These are phyloP conservation scores for Ryuthela nishihirai DNA, from an alignment of 2,888 invertebrate species.

Conservation along the genomic window DNA sequence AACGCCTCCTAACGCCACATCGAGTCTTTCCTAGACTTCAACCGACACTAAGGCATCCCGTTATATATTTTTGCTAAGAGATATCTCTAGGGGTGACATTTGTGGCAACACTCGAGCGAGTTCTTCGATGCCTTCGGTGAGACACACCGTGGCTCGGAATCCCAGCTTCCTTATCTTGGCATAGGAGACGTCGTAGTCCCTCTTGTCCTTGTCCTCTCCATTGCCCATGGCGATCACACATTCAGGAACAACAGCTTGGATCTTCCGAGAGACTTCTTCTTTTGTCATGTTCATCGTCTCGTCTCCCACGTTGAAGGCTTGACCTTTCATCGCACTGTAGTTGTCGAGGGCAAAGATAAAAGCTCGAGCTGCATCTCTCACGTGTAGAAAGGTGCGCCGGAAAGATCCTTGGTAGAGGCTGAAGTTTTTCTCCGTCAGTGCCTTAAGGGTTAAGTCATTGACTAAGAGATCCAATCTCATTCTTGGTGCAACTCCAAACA, in stretches of 20 bases:
- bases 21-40: too few relatives aligned
- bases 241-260: conserved; percentile 46
- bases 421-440: conserved; percentile 46
- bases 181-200: conserved; percentile 52
- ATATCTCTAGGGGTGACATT: conserved; percentile 39
- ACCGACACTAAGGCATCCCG: too few relatives aligned
- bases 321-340: conserved; percentile 47
- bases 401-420: conserved; percentile 50
- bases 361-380: conserved; percentile 49
- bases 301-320: conserved; percentile 50
- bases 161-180: conserved; percentile 48
- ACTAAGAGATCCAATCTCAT: conserved; percentile 50
- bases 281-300: conserved; percentile 51
- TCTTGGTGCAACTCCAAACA: conserved; percentile 50
- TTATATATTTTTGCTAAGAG: conserved; percentile 40
- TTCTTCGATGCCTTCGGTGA: conserved; percentile 48
- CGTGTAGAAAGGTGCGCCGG: conserved; percentile 50
- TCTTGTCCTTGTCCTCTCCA: conserved; percentile 50
- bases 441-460: conserved; percentile 49
- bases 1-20: too few relatives aligned
- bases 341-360: conserved; percentile 49
- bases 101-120: conserved; percentile 48
- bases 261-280: conserved; percentile 46
- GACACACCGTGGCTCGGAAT: conserved; percentile 46
- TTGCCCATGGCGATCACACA: conserved; percentile 44